Conservation (phyloP, 1,140 invertebrate genomes). For the Hermatobates lingyangjiaoensis region DNA sequence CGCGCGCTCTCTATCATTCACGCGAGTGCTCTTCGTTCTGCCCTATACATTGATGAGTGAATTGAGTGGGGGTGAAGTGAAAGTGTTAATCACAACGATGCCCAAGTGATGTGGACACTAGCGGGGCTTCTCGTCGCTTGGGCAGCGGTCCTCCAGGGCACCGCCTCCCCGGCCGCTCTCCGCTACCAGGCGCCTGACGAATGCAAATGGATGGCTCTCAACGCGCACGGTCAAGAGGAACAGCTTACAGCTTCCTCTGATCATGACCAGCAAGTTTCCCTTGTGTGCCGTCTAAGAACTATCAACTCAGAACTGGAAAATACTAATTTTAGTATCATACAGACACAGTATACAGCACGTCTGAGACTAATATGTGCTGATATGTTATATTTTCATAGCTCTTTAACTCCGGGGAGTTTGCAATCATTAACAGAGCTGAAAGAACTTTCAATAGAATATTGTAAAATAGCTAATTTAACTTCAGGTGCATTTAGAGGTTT, state of each 20-base stretch:
- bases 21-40: too few species aligned
- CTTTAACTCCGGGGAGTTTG: conserved; percentile 66
- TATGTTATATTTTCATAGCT: conserved; percentile 67
- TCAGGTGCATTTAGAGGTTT: conserved; percentile 64
- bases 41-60: too few species aligned
- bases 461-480: conserved; percentile 73
- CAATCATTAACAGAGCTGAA: conserved; percentile 58
- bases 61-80: conserved; percentile 13
- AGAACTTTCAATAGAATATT: conserved; percentile 71
- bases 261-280: conserved; percentile 41
- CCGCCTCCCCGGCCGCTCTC: conserved; percentile 44
- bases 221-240: conserved; percentile 28
- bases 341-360: conserved; percentile 66
- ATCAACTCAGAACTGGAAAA: conserved; percentile 78
- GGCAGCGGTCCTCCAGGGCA: conserved; percentile 43
- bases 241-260: conserved; percentile 24
- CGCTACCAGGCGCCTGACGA: conserved; percentile 67
- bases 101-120: conserved; percentile 13
- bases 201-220: conserved; percentile 53
- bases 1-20: too few species aligned
- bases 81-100: background rate
- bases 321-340: conserved; percentile 73
- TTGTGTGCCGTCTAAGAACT: conserved; percentile 59
- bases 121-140: conserved; percentile 36
- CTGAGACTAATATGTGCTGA: conserved; percentile 66